These are phyloP conservation scores for Onychomys leucogaster DNA, from an alignment of 2,797 vertebrate species.

Conservation along the genomic window DNA sequence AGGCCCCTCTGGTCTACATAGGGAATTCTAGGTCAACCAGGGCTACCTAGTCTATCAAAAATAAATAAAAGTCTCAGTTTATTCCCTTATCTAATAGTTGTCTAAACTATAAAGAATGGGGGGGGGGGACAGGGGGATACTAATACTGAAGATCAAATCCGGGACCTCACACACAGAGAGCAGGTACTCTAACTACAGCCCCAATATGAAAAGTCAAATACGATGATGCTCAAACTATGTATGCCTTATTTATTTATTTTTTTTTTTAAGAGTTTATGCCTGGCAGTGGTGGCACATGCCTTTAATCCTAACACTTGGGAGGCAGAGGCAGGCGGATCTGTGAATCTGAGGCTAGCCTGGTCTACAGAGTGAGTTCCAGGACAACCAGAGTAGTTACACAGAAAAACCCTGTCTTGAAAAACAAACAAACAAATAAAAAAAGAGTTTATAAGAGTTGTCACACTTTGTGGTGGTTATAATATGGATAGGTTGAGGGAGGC, in stretches of 20 bases:
- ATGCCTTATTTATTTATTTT: background rate
- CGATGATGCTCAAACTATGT: background rate
- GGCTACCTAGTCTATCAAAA: background rate
- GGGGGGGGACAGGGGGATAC: background rate
- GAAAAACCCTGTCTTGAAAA: background rate
- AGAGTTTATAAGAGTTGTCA: background rate
- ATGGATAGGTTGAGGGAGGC: background rate
- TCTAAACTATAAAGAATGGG: background rate
- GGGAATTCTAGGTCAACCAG: background rate
- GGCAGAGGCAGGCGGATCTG: background rate
- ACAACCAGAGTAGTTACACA: background rate
- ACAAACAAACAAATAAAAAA: background rate
- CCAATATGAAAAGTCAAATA: background rate
- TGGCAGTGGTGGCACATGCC: background rate
- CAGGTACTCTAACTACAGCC: background rate
- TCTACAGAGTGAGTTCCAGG: background rate
- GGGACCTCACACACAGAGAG: background rate
- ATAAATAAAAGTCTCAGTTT: background rate
- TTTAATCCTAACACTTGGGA: background rate
- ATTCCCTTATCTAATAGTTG: conserved; percentile 10
- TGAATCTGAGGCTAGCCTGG: background rate
- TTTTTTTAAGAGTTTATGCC: background rate
- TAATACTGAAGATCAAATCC: background rate
- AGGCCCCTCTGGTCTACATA: background rate
- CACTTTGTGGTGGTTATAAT: background rate